Evolutionary conservation across 2,113 vertebrate genomes (phyloP), one percentile per base, ranked within the genome.

Genomic region (Oncorhynchus keta): DNA sequence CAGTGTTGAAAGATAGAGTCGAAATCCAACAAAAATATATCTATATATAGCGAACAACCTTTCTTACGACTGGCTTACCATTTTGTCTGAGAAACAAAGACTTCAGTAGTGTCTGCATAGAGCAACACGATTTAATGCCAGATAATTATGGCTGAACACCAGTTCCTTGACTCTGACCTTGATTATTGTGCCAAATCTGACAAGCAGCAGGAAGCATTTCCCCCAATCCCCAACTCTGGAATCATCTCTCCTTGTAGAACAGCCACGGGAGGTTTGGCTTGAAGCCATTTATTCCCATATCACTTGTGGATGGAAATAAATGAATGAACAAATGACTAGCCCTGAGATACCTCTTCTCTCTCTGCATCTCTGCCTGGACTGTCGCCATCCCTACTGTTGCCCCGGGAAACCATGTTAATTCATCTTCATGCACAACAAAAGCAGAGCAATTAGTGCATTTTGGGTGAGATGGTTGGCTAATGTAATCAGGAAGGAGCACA

Each of bases 351-450:
- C 3, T 65, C 51, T 14, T 22, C 16, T 24, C 24, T 59, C 74
- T 45, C 39, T 45, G 39, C 39, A 45, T 45, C 39, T 1, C 30
- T 8, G 26, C 70, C 49, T 28, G 16, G 51, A 45, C 39, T 45
- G 8, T 39, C n/a, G 18, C 16, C 24, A 71, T 64, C 57, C 26
- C 6, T 26, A 24, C 32, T 49, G 11, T 76, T 55, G 57, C 75
- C 75, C 68, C 22, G 13, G 59, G 75, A 75, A 45, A 71, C 3
- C 76, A 2, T 3, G 79, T 68, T 73, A 77, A 87, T 79, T 68
- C 45, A 83, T 83, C 78, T 59, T 57, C 57, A 20, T 65, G 73
- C 70, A 77, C 39, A 61, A 62, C 39, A 49, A 67, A 72, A 76
- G 71, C 9, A 65, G 68, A 67, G 68, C 75, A 68, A 79, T 76